Evolutionary conservation across 1,140 invertebrate species (phyloP).

Genomic region (Caerostris extrusa): DNA sequence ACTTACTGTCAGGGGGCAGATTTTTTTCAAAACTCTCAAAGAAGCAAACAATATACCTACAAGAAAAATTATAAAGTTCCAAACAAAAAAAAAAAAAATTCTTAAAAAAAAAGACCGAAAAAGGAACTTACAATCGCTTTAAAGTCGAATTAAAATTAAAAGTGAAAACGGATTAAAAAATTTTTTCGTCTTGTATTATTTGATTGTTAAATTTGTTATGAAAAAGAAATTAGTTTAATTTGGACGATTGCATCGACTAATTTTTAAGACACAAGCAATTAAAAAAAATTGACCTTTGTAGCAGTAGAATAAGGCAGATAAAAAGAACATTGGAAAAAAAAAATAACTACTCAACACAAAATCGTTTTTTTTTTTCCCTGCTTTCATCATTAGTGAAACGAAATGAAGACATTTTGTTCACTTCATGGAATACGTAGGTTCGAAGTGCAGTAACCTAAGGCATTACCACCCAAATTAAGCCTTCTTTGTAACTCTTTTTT

Average conservation of each 20-base stretch:
- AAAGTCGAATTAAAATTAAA: background rate
- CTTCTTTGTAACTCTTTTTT: background rate
- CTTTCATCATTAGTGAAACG: slow-evolving; percentile 7
- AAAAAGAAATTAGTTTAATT: slow-evolving; percentile 19
- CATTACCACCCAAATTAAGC: background rate
- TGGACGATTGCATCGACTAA: background rate
- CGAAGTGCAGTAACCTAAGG: background rate
- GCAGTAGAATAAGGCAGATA: background rate
- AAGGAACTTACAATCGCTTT: background rate
- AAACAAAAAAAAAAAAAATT: background rate
- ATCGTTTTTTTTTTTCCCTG: background rate
- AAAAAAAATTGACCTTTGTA: background rate
- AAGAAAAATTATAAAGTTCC: background rate
- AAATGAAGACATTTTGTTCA: background rate
- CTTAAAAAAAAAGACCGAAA: background rate
- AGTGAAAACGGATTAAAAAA: slow-evolving; percentile 10
- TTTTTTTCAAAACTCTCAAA: background rate
- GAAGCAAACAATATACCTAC: background rate
- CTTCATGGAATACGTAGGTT: background rate
- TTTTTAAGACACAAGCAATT: background rate
- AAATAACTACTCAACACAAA: background rate
- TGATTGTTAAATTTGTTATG: slow-evolving; percentile 10
- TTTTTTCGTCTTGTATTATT: background rate
- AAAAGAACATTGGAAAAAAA: background rate
- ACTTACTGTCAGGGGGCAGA: background rate